Conservation (phyloP, 2,797 vertebrate genomes). For the Diplodus sargus region DNA sequence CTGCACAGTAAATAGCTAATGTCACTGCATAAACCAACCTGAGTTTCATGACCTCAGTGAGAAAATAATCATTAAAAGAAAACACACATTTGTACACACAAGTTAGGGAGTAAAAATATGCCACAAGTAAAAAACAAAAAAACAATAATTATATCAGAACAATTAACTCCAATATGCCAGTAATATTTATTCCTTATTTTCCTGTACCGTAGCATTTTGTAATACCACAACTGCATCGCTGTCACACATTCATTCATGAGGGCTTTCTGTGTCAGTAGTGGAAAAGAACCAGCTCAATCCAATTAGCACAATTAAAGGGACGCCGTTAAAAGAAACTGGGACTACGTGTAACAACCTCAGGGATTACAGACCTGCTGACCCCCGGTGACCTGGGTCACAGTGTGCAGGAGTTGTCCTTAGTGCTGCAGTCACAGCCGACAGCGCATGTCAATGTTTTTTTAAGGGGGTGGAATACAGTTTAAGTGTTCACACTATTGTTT, state of each 20-base stretch:
- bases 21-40: neutral
- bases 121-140: neutral
- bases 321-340: conserved; percentile 58
- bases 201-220: neutral
- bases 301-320: conserved; percentile 64
- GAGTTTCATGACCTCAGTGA: neutral
- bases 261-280: conserved; percentile 54
- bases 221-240: neutral
- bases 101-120: neutral
- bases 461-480: neutral
- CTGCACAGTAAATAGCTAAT: neutral
- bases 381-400: conserved; percentile 24
- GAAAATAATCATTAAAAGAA: neutral
- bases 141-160: neutral
- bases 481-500: too few relatives aligned
- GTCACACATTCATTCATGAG: conserved; percentile 42
- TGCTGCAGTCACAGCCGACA: conserved; percentile 23
- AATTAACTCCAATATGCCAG: neutral
- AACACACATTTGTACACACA: neutral
- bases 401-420: conserved; percentile 17
- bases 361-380: conserved; percentile 68
- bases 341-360: conserved; percentile 22
- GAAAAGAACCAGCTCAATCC: conserved; percentile 66
- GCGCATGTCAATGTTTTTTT: neutral
- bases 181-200: neutral